Base-by-base conservation (phyloP, 2,888 invertebrate genomes). In the Bimastos eiseni region DNA sequence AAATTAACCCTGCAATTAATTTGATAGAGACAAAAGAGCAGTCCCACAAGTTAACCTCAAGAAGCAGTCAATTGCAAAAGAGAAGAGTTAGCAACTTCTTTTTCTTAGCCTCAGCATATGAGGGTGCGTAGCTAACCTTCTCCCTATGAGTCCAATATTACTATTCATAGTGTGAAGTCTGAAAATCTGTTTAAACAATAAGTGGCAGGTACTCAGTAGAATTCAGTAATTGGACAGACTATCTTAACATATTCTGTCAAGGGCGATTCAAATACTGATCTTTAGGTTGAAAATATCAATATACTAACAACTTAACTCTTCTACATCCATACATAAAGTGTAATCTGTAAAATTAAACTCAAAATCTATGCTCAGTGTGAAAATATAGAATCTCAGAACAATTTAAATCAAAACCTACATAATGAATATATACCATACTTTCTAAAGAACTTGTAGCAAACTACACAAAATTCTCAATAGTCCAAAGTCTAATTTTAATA, bases 371-470 rank as follows among this genome's bases (percentile, higher is more conserved):
- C 70, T 70, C n/a, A 70, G 70, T n/a, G n/a, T 13, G 30, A n/a
- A 30, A 70, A n/a, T 70, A 30, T n/a, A 70, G 70, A 70, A 55
- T 55, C 55, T 55, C 55, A 55, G 24, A 17, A 70, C 17, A 70
- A 70, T 8, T 30, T 3, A 70, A 70, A 70, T 70, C 8, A 70
- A 70, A 70, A 8, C n/a, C n/a, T 13, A 70, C 30, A 70, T 70
- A 8, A 70, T 70, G 70, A 24, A 21, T n/a, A 70, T 4, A 49
- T 8, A 49, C 3, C 4, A 49, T 11, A 30, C n/a, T 30, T 30
- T 70, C 70, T 70, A 30, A 70, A 70, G 70, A n/a, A 70, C 70
- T 70, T 70, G n/a, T n/a, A 70, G n/a, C n/a, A 70, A 70, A 70
- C 13, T 70, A n/a, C 70, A 70, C 70, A 70, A 30, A 70, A 30